Base-by-base conservation (phyloP, 2,797 vertebrate genomes). In the Eleutherodactylus coqui region DNA sequence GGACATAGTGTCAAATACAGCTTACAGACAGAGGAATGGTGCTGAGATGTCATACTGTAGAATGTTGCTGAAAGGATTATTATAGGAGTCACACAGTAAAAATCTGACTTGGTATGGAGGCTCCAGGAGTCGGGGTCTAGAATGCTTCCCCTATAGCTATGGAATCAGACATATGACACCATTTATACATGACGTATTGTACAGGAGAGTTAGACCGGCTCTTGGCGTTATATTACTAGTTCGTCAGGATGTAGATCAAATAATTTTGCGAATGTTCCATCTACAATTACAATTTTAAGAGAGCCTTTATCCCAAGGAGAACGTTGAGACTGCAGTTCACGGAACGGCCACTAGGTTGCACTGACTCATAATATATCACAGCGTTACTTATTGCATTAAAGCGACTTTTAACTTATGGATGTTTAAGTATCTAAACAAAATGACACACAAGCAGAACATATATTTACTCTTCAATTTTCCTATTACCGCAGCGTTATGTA, bases 321-420 rank as follows among this genome's bases (percentile, higher is more conserved):
- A 36, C 5, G 41, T 32, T 27, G 16, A 36, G 19, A 36, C 79
- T 92, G 92, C 69, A 91, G 84, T 91, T 90, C 88, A 82, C 82
- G 82, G 41, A 81, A 81, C 80, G 85, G 87, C 89, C 92, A 91
- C 91, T 91, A 89, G 89, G 91, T 88, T 90, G 91, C 87, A 90
- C 92, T 90, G 90, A 90, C 89, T 92, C 88, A 86, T 90, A 82
- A 91, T 83, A 75, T 88, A 91, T 91, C 85, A 88, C 73, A 69
- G 84, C 85, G 38, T 27, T 75, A 17, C 43, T 51, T 62, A 64
- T 16, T 21, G 51, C 58, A 47, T 0, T 45, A 73, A 34, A 72
- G 45, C 19, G 45, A n/a, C 60, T 41, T 49, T 62, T 45, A 43
- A 69, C 34, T 79, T 79, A 72, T 32, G 41, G 62, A 62, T 70